Evolutionary conservation across 2,888 invertebrate genomes (phyloP).

Genomic region (Smittia aterrima): DNA sequence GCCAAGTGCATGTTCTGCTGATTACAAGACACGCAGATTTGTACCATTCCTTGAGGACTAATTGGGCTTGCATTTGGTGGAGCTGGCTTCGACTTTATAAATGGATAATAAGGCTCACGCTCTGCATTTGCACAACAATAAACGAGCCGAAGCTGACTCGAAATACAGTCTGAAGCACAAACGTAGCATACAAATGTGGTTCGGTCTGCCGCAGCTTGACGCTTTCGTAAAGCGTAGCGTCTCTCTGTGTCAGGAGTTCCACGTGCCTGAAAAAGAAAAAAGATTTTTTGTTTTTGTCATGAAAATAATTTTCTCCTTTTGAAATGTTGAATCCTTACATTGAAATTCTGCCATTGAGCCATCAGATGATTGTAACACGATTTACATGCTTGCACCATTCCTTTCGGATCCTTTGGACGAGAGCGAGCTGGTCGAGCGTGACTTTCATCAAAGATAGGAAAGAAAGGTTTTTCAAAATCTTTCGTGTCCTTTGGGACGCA

Average conservation of each 20-base stretch:
- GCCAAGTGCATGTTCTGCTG: constrained; percentile 63
- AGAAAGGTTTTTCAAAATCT: constrained; percentile 62
- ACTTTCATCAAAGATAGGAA: constrained; percentile 71
- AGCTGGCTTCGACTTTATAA: constrained; percentile 75
- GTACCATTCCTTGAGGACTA: constrained; percentile 82
- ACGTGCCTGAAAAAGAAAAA: constrained; percentile 57
- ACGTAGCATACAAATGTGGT: constrained; percentile 86
- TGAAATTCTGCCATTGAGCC: constrained; percentile 83
- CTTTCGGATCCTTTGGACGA: constrained; percentile 79
- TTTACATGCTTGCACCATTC: constrained; percentile 74
- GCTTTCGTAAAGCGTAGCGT: constrained; percentile 76
- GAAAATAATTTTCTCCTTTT: not conserved
- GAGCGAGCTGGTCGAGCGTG: constrained; percentile 84
- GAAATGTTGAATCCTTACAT: constrained; percentile 55
- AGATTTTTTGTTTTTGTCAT: too few relatives aligned
- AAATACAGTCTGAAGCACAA: constrained; percentile 78
- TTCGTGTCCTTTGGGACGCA: constrained; percentile 58
- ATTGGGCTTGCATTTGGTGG: constrained; percentile 85
- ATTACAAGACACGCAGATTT: constrained; percentile 84
- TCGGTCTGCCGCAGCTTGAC: constrained; percentile 63
- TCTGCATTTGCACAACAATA: constrained; percentile 83
- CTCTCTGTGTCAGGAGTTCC: constrained; percentile 74
- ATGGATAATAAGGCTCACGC: constrained; percentile 86
- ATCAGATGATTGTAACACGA: constrained; percentile 82
- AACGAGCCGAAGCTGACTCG: constrained; percentile 74